Conservation (phyloP, 2,797 vertebrate genomes). For the Xenops minutus region DNA sequence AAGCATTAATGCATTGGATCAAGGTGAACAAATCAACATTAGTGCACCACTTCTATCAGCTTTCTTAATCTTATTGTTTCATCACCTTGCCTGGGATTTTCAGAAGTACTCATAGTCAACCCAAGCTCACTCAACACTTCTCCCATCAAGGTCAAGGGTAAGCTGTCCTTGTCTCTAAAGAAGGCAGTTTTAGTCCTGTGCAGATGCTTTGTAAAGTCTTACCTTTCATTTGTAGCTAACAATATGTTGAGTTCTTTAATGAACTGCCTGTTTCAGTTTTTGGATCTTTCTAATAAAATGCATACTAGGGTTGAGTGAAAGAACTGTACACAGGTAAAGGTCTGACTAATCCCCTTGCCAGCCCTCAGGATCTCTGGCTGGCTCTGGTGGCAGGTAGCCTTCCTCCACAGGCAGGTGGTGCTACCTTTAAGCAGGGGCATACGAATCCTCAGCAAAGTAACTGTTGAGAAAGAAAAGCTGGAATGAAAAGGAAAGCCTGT, state of each 20-base stretch:
- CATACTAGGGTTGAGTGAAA: not conserved
- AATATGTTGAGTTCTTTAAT: not conserved
- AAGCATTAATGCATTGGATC: constrained; percentile 10
- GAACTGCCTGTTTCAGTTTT: not conserved
- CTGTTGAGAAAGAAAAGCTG: not conserved
- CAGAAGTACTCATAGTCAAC: not conserved
- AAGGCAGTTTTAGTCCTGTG: not conserved
- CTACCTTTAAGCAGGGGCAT: not conserved
- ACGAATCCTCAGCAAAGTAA: not conserved
- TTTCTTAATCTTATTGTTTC: constrained; percentile 40
- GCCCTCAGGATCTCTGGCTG: not conserved
- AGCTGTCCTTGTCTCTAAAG: constrained; percentile 3
- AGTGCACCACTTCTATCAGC: not conserved
- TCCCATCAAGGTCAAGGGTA: not conserved
- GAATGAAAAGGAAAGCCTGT: not conserved
- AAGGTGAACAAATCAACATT: constrained; percentile 6
- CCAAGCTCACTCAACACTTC: not conserved
- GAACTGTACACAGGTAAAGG: not conserved
- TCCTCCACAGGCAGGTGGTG: not conserved
- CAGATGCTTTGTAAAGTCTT: constrained; percentile 17
- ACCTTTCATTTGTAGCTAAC: constrained; percentile 10
- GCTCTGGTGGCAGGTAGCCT: not conserved
- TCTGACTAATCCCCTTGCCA: not conserved
- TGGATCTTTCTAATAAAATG: not conserved
- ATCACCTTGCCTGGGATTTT: constrained; percentile 32